Base-by-base conservation (phyloP, 2,888 invertebrate genomes). In the Cistogaster globosa region DNA sequence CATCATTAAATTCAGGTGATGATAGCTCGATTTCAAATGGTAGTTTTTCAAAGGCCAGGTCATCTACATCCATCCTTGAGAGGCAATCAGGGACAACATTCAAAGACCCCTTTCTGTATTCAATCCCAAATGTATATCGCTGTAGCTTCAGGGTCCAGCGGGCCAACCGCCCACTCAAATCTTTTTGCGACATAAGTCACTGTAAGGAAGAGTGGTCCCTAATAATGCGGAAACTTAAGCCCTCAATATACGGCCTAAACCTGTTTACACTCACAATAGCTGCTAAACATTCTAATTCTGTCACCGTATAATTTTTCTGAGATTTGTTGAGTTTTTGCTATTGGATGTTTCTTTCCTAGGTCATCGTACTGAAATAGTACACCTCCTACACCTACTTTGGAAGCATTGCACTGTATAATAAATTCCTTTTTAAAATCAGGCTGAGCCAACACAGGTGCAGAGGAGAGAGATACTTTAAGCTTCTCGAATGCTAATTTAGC, bases 341-440 rank as follows among this genome's bases (percentile, higher is more conserved):
- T 69, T 42, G 85, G 75, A 12, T 71, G 45, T 45, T 83, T 74
- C 7, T 22, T 58, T 7, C 48, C 77, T 8, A 58, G 6, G 7
- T 74, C 62, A n/a, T 85, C 78, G 14, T 63, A 38, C 45, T 84
- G 84, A 78, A 67, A 20, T 26, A 26, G 26, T 26, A 26, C 26
- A 26, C 26, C 26, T 1, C 26, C 26, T 26, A 26, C 26, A 26
- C 79, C 80, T 12, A 72, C 53, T 14, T 48, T 48, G 0, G 76
- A 80, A 3, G 75, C 75, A 65, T 79, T 76, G 38, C 75, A 79
- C 26, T 4, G 26, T 26, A 26, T 26, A 2, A 26, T 26, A 4
- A 26, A 26, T 26, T 26, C 26, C 26, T 26, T 26, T 26, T n/a
- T n/a, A n/a, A n/a, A n/a, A n/a, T n/a, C n/a, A n/a, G n/a, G n/a